These are phyloP conservation scores for Channa maculata DNA, from an alignment of 2,113 vertebrate genomes.

Conservation along the genomic window DNA sequence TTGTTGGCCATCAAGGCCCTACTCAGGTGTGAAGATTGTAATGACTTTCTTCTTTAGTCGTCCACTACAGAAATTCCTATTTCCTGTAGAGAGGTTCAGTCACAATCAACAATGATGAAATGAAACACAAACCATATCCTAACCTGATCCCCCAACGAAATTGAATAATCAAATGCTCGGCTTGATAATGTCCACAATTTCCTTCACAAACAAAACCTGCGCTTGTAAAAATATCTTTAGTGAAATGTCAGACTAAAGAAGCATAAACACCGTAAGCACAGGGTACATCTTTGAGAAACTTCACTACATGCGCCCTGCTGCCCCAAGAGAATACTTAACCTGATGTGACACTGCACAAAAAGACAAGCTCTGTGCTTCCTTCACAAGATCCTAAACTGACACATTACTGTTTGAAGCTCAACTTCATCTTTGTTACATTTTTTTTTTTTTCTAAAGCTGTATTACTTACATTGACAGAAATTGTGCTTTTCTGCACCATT, in stretches of 20 bases:
- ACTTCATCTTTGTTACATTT: neutral
- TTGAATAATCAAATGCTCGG: too few relatives aligned
- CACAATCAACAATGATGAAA: neutral
- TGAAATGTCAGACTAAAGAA: conserved; percentile 17
- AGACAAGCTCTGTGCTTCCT: neutral
- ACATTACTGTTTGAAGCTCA: neutral
- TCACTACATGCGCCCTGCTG: neutral
- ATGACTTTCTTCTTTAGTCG: neutral
- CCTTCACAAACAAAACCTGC: neutral
- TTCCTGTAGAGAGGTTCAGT: neutral
- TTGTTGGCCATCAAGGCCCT: neutral
- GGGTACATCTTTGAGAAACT: neutral
- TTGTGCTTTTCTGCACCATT: conserved; percentile 13
- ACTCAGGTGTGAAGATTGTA: conserved; percentile 3
- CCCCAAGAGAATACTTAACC: conserved; percentile 23
- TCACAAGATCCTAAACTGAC: neutral
- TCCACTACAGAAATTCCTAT: neutral
- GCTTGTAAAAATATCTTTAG: conserved; percentile 8
- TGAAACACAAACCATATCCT: neutral
- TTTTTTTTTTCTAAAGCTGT: conserved; percentile 3
- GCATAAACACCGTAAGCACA: neutral
- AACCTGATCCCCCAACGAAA: too few relatives aligned
- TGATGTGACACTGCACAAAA: conserved; percentile 17
- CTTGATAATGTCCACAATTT: neutral
- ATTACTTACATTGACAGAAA: conserved; percentile 13